Base-by-base conservation (phyloP, 2,888 invertebrate species). In the Dendrolimus pini region DNA sequence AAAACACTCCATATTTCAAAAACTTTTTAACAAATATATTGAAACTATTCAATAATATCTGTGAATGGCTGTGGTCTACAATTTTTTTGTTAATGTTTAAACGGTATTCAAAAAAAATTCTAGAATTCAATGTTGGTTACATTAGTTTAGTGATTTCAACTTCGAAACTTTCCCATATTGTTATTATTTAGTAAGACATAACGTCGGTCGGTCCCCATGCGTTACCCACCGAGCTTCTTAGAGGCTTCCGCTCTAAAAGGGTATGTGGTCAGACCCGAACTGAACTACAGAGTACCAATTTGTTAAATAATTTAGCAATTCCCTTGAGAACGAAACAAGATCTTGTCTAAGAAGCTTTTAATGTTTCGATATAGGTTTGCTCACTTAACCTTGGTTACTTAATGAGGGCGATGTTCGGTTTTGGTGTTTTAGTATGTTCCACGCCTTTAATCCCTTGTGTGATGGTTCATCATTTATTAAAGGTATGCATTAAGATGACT, bases 231-330 rank as follows among this genome's bases (percentile, higher is more conserved):
- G 70, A 78, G 77, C 78, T 82, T 80, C 85, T 86, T 79, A 82
- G 78, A 77, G 75, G 82, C 84, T 84, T 86, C 85, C 85, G 82
- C 67, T 72, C 68, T 80, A 82, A 83, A 82, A 84, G 84, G 85
- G 84, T 81, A 72, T 86, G 87, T 85, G 88, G 89, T 86, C 88
- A 87, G 82, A 76, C 80, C 80, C 80, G 76, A 82, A 83, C 81
- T 80, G 80, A 78, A 83, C 82, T 78, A 74, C 47, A 47, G 73
- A 78, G 81, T 83, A 83, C 83, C 83, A 83, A 85, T 85, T 85
- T 80, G 80, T 85, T 85, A 85, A 88, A 87, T 87, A 77, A 89
- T 88, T 88, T 82, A 88, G 72, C 74, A 77, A 70, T 71, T 75
- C 69, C 72, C 73, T 62, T 62, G 79, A 76, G 78, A 65, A 65